These are phyloP conservation scores for Holocentrus rufus DNA, from an alignment of 2,797 vertebrate species.

Conservation along the genomic window DNA sequence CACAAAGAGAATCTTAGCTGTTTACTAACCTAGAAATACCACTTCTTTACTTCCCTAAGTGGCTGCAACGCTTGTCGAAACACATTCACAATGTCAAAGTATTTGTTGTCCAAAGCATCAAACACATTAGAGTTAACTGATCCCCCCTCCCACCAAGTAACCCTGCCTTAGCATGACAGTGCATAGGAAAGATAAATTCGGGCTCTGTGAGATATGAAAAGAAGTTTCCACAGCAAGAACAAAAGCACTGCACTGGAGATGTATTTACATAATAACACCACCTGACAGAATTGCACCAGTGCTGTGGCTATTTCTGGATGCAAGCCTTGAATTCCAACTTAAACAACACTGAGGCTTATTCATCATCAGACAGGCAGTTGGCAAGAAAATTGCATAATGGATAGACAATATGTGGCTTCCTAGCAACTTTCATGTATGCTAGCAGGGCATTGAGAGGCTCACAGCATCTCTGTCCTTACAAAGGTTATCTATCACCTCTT, in stretches of 20 bases:
- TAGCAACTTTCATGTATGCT: slow-evolving; percentile 13
- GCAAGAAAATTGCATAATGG: slow-evolving; percentile 46
- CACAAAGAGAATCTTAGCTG: slow-evolving; percentile 32
- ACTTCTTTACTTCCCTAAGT: slow-evolving; percentile 2
- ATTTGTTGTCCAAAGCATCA: slow-evolving; percentile 13
- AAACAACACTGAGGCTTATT: slow-evolving; percentile 49
- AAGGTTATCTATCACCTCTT: slow-evolving; percentile 2
- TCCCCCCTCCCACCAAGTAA: slow-evolving; percentile 9
- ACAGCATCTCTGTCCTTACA: slow-evolving; percentile 15
- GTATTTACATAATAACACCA: slow-evolving; percentile 65
- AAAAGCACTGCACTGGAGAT: slow-evolving; percentile 44
- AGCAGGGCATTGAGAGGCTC: slow-evolving; percentile 2
- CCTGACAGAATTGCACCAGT: slow-evolving; percentile 56
- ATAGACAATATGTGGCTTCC: slow-evolving; percentile 30
- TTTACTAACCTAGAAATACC: slow-evolving; percentile 13
- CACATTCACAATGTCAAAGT: background rate
- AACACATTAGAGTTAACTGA: slow-evolving; percentile 3
- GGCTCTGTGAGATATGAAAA: slow-evolving; percentile 17
- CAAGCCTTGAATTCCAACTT: slow-evolving; percentile 45
- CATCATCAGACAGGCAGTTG: slow-evolving; percentile 48
- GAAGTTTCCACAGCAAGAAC: slow-evolving; percentile 36
- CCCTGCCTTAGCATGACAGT: slow-evolving; percentile 2
- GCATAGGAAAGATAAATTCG: slow-evolving; percentile 25
- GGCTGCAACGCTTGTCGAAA: slow-evolving; percentile 7
- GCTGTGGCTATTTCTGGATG: slow-evolving; percentile 66